Base-by-base conservation (phyloP, 2,888 invertebrate species). In the Cephus pygmeus region DNA sequence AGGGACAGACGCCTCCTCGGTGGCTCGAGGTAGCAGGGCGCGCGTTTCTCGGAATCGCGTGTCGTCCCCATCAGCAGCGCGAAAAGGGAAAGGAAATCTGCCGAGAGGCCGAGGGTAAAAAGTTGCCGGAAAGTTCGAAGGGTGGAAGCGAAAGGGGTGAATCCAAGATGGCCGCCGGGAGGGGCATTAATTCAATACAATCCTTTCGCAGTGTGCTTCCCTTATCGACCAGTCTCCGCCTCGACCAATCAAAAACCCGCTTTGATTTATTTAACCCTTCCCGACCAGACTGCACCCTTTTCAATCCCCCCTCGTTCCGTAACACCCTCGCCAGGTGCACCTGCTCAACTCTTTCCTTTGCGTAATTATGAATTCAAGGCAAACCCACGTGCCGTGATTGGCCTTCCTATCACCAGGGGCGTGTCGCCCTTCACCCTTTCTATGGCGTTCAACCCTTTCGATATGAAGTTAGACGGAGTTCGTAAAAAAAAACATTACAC, bases 261-360 rank as follows among this genome's bases (percentile, higher is more conserved):
- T 81, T 80, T 85, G 87, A 88, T 89, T 89, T 85, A 85, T 85
- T 88, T 85, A 90, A 89, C 89, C 88, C 89, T 88, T 87, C 87
- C 83, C 79, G 76, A 69, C 78, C n/a, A 3, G 3, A 23, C 34
- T 73, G 15, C 75, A 69, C 76, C 79, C 73, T 74, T 77, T n/a
- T 4, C 12, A 69, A 69, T n/a, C 3, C 31, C n/a, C 75, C 78
- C 83, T 36, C 15, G 36, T 36, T 36, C 15, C 15, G 36, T 36
- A 36, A 36, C 15, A 15, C 40, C 40, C 40, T 15, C 4, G 15
- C 40, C 40, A 15, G 83, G 84, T 77, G 84, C 87, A 88, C 87
- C 88, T 87, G 87, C 83, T 79, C 80, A 84, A 83, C 81, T 83
- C 81, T 85, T 83, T 85, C 79, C 75, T 78, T 85, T 83, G 81